Percentiles rank a stretch among this genome's conserved stretches.
Evolutionary conservation across 2,888 invertebrate genomes (phyloP).

Genomic region (Craniophora ligustri): DNA sequence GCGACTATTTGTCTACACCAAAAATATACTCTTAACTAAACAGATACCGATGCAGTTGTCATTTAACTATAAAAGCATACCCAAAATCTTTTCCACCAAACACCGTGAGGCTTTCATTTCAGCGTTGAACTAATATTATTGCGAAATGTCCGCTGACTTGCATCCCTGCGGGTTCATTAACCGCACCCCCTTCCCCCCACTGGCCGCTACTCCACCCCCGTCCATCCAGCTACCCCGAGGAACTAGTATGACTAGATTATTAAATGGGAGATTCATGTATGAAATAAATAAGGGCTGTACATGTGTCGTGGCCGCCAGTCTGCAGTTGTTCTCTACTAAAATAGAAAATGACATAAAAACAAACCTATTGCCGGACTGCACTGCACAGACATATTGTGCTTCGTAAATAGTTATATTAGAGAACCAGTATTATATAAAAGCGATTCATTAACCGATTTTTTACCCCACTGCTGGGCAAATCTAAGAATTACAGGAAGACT

Average conservation of each 20-base stretch:
- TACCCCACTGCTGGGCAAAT: no score
- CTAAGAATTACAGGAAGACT: no score
- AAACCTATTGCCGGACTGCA: no score
- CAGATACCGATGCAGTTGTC: no score
- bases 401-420: background rate
- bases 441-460: background rate
- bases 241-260: constrained; percentile 64
- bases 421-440: background rate
- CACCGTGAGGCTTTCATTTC: constrained; percentile 45
- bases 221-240: constrained; percentile 50
- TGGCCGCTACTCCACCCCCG: constrained; percentile 55
- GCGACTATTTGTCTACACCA: no score
- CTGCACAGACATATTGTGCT: no score
- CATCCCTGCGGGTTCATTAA: constrained; percentile 82
- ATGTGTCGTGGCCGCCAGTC: constrained; percentile 28
- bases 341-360: background rate
- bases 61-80: constrained; percentile 31
- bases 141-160: constrained; percentile 71
- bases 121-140: constrained; percentile 78
- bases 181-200: constrained; percentile 55
- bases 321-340: constrained; percentile 24
- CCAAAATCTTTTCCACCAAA: constrained; percentile 37
- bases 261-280: constrained; percentile 55
- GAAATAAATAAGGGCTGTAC: constrained; percentile 44
- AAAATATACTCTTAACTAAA: no score